Evolutionary conservation across 2,113 vertebrate genomes (phyloP), one percentile per base, ranked within the genome.

Genomic region (Chlorocebus sabaeus): DNA sequence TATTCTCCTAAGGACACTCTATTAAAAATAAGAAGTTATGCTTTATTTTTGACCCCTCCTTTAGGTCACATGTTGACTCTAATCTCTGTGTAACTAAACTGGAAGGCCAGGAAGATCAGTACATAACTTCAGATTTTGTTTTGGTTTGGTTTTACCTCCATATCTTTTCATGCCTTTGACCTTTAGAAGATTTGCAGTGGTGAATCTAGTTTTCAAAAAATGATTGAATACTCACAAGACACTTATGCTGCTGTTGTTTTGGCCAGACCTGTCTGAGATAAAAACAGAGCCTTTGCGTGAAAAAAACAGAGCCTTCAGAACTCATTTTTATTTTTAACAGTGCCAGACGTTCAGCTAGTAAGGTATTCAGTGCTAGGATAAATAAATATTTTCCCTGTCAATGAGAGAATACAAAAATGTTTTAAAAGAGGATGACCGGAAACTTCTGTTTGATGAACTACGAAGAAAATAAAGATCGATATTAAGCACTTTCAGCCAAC

Each of bases 1-100:
- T 97, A 96, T 96, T 86, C 93, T 97, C 93, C 95, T 94, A 98
- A 97, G 94, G 3, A 17, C 40, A 90, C 35, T 35, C n/a, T 55
- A 92, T 85, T 92, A 40, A 93, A 78, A 98, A 96, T 83, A 75
- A 40, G 85, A 97, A 89, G 30, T 38, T 59, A 57, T 20, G 38
- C 70, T 95, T 45, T 79, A 61, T 90, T 97, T 88, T 90, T 27
- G 57, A 50, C 1, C 18, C 1, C 2, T 59, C 11, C 43, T 8
- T 96, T 91, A 89, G 73, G 23, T 59, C 50, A 97, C 72, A 90
- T 91, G 86, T 95, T 85, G 35, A 23, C 32, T 85, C 17, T 48
- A 9, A 89, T 68, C 32, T n/a, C 38, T 75, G 16, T 82, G 8
- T 25, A 68, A 95, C 59, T 92, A 64, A 48, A 64, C 50, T 67